A percentile compares a stretch with the other conserved stretches of the same genome.
phyloP scores from a whole-genome alignment of 2,797 vertebrate species.

The Sarcophilus harrisii region DNA sequence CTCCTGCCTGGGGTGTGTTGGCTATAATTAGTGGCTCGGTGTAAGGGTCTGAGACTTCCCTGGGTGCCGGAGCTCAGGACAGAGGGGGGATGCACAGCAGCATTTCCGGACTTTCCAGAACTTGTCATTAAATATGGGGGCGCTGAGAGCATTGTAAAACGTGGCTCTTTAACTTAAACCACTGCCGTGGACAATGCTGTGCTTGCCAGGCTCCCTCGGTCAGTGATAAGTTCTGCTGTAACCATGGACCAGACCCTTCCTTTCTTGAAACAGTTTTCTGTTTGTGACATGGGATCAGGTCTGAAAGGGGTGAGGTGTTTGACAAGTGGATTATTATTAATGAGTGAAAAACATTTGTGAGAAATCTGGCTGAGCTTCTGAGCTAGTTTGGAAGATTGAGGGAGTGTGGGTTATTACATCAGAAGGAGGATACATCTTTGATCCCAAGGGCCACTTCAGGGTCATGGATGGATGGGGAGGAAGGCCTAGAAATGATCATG shows the following conservation, averaged over 20 bases:
- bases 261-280: not conserved
- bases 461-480: not conserved
- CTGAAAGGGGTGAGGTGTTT: not conserved
- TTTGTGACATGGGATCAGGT: not conserved
- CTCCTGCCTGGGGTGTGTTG: constrained; percentile 23
- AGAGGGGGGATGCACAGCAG: constrained; percentile 34
- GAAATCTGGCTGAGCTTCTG: not conserved
- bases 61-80: not conserved
- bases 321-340: not conserved
- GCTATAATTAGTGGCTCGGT: not conserved
- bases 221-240: not conserved
- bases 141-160: constrained; percentile 12
- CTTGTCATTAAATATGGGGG: constrained; percentile 24
- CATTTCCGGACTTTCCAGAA: constrained; percentile 40
- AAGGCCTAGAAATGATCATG: not conserved
- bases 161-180: constrained; percentile 47
- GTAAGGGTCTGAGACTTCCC: not conserved
- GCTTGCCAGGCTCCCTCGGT: not conserved
- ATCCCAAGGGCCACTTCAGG: not conserved
- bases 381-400: not conserved
- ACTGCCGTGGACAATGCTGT: not conserved
- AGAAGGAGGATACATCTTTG: not conserved
- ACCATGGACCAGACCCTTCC: not conserved
- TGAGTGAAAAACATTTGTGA: not conserved
- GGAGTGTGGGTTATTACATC: not conserved